Evolutionary conservation across 1,140 invertebrate species (phyloP).

Genomic region (Drosophila funebris): DNA sequence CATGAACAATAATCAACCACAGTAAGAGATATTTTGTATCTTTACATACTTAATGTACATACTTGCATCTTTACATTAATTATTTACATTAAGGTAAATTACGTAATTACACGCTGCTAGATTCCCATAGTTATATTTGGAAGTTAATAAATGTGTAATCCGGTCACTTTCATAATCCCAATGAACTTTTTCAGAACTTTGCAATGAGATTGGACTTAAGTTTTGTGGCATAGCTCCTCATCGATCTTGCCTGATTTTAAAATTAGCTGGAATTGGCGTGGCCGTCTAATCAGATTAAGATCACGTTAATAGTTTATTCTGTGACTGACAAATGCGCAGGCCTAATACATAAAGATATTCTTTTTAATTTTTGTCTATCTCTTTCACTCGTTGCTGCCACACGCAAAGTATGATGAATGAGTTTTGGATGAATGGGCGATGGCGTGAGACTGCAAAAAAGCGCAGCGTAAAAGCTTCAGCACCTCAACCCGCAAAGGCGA

Average conservation of each 20-base stretch:
- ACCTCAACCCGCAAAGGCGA: slow-evolving; percentile 35
- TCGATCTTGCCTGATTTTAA: not conserved
- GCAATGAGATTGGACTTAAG: slow-evolving; percentile 32
- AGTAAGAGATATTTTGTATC: too few species aligned
- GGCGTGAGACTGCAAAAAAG: slow-evolving; percentile 39
- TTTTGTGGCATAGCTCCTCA: slow-evolving; percentile 24
- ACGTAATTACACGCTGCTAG: too few species aligned
- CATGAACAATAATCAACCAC: too few species aligned
- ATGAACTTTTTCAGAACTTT: slow-evolving; percentile 27
- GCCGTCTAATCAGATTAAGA: slow-evolving; percentile 66
- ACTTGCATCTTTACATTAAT: too few species aligned
- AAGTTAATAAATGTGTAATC: too few species aligned
- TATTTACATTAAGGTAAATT: too few species aligned
- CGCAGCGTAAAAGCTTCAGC: slow-evolving; percentile 42
- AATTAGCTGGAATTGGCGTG: slow-evolving; percentile 48
- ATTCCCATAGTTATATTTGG: too few species aligned
- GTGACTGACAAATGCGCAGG: slow-evolving; percentile 47
- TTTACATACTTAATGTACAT: too few species aligned
- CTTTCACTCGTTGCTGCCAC: not conserved
- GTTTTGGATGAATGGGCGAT: slow-evolving; percentile 57
- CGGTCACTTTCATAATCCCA: slow-evolving; percentile 24
- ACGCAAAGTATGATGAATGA: slow-evolving; percentile 57
- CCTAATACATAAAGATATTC: slow-evolving; percentile 52
- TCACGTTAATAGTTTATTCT: slow-evolving; percentile 66
- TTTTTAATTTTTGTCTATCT: not conserved